phyloP scores from a whole-genome alignment of 2,888 invertebrate genomes.

The Apodemia zela region DNA sequence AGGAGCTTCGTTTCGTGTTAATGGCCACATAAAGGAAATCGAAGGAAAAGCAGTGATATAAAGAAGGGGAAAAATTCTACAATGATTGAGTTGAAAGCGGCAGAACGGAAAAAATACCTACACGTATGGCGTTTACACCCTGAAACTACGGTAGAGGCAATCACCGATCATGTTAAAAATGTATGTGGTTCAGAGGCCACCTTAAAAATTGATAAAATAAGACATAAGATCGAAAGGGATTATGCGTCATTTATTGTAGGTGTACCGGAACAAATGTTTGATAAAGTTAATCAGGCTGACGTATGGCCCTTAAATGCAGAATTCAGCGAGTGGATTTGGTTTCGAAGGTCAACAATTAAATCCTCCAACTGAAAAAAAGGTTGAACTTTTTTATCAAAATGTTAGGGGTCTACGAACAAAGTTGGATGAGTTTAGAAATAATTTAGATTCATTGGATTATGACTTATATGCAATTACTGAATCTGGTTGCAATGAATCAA shows the following conservation, averaged over 20 bases:
- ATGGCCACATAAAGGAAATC: conserved; percentile 2
- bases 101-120: conserved; percentile 23
- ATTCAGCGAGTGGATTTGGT: conserved; percentile 36
- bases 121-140: conserved; percentile 26
- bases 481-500: conserved; percentile 31
- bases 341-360: conserved; percentile 29
- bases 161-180: conserved; percentile 18
- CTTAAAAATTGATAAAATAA: conserved; percentile 32
- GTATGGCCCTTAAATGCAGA: conserved; percentile 33
- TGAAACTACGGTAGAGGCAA: conserved; percentile 21
- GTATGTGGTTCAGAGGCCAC: conserved; percentile 12
- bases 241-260: conserved; percentile 35
- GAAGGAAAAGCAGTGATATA: conserved; percentile 7
- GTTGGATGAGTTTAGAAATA: conserved; percentile 20
- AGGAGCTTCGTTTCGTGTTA: no score
- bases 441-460: conserved; percentile 20
- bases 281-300: conserved; percentile 28
- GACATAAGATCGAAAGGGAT: conserved; percentile 34
- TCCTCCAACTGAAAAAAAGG: conserved; percentile 5
- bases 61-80: conserved; percentile 10
- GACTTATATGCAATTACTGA: conserved; percentile 35
- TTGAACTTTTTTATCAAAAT: conserved; percentile 25
- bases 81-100: conserved; percentile 9
- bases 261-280: conserved; percentile 31
- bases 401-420: conserved; percentile 24